Evolutionary conservation across 2,113 vertebrate genomes (phyloP).

Genomic region (Urocitellus parryii): DNA sequence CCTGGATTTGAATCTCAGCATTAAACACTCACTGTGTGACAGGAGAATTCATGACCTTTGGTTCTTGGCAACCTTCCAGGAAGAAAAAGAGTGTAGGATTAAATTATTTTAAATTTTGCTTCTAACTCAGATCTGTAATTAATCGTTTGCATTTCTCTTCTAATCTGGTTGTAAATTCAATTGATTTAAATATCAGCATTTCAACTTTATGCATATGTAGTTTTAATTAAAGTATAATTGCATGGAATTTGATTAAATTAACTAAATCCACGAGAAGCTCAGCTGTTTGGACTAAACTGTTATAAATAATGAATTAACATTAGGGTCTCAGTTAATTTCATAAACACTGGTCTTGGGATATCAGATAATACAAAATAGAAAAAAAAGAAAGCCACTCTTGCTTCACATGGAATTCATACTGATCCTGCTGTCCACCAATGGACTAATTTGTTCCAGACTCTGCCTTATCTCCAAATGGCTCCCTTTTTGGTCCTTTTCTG

Average conservation of each 20-base stretch:
- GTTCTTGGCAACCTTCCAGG: not conserved
- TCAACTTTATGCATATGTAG: conserved; percentile 52
- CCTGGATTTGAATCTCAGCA: not conserved
- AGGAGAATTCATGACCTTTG: not conserved
- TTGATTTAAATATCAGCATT: conserved; percentile 59
- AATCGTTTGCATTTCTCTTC: conserved; percentile 57
- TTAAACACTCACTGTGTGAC: not conserved
- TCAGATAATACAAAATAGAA: conserved; percentile 30
- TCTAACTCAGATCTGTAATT: not conserved
- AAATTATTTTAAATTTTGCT: conserved; percentile 39
- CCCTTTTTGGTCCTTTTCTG: conserved; percentile 23
- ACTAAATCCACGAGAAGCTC: conserved; percentile 48
- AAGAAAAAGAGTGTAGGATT: not conserved
- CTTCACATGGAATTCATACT: not conserved
- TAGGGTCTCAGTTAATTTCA: conserved; percentile 59
- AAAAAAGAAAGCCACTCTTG: not conserved
- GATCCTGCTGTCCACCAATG: not conserved
- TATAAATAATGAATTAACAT: conserved; percentile 71
- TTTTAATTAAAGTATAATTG: conserved; percentile 78
- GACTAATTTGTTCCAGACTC: not conserved
- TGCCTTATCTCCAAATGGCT: not conserved
- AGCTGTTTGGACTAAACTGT: conserved; percentile 68
- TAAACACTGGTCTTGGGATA: conserved; percentile 52
- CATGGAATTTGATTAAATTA: conserved; percentile 65
- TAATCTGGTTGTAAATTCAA: conserved; percentile 60